Evolutionary conservation across 2,888 invertebrate genomes (phyloP).

Genomic region (Plagiodera versicolora): DNA sequence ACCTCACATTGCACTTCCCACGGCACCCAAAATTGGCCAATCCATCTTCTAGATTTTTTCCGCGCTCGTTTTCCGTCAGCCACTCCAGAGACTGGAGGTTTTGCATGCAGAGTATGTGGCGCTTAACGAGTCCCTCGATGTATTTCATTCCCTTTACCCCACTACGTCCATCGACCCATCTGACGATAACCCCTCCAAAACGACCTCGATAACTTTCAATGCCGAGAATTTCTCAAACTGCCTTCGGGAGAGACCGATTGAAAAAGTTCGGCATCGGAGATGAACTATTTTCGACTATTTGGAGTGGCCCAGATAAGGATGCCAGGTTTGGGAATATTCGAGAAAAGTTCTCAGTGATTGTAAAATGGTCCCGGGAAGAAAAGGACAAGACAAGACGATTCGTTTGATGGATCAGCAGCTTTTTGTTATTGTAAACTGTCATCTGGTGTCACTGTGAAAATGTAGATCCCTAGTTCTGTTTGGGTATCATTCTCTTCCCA

Average conservation of each 20-base stretch:
- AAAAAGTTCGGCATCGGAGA: not conserved
- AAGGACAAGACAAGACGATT: no score
- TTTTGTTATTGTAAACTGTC: no score
- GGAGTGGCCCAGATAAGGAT: no score
- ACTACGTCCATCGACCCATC: not conserved
- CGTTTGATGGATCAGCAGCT: no score
- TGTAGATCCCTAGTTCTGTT: no score
- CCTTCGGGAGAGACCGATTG: slow-evolving; percentile 12
- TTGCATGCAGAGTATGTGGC: slow-evolving; percentile 24
- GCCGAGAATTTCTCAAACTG: slow-evolving; percentile 26
- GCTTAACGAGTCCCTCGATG: slow-evolving; percentile 41
- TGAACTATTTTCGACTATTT: no score
- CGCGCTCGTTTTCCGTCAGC: slow-evolving; percentile 38
- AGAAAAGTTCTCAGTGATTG: no score
- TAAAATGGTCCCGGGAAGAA: no score
- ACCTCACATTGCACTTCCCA: slow-evolving; percentile 26
- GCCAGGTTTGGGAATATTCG: no score
- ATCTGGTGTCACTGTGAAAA: no score
- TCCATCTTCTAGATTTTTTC: slow-evolving; percentile 45
- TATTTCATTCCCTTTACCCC: slow-evolving; percentile 31
- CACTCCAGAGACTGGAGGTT: slow-evolving; percentile 10
- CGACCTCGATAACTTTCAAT: slow-evolving; percentile 44
- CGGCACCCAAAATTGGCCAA: slow-evolving; percentile 44
- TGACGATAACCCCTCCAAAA: slow-evolving; percentile 25
- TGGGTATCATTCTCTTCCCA: no score